These are phyloP conservation scores for Aphelocoma coerulescens DNA, from an alignment of 2,113 vertebrate species.

Conservation along the genomic window DNA sequence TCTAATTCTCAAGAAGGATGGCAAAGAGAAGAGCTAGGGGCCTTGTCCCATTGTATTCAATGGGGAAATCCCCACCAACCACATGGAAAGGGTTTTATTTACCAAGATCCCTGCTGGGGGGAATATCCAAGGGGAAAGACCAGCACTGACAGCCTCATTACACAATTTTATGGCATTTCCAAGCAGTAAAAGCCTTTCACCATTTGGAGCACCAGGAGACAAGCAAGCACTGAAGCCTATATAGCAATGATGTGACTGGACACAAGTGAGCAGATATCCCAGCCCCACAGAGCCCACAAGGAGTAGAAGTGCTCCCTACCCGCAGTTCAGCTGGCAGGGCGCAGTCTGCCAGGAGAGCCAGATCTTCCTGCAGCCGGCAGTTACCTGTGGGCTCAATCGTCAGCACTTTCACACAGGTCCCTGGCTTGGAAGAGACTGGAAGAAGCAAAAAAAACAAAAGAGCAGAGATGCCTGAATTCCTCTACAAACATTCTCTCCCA, in stretches of 20 bases:
- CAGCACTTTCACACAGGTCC: constrained; percentile 92
- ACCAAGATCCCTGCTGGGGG: neutral
- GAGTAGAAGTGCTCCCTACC: constrained; percentile 68
- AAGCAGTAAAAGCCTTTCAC: neutral
- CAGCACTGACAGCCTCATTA: neutral
- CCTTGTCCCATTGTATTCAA: neutral
- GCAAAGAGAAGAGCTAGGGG: neutral
- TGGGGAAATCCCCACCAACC: neutral
- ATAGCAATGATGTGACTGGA: neutral
- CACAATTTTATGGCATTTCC: neutral
- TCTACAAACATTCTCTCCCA: neutral
- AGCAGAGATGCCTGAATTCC: constrained; percentile 35
- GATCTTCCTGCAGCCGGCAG: constrained; percentile 85
- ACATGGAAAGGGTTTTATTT: neutral
- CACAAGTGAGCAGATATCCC: neutral
- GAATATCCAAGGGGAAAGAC: neutral
- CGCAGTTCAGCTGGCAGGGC: constrained; percentile 86
- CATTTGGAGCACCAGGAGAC: neutral
- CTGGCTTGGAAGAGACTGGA: constrained; percentile 92
- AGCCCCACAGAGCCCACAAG: neutral
- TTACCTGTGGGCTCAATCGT: constrained; percentile 85
- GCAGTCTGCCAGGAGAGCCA: constrained; percentile 89
- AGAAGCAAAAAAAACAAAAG: constrained; percentile 21
- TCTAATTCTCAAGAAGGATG: neutral
- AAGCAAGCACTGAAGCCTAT: neutral